Conservation (phyloP, 2,797 vertebrate genomes). For the Pachyuromys duprasi region DNA sequence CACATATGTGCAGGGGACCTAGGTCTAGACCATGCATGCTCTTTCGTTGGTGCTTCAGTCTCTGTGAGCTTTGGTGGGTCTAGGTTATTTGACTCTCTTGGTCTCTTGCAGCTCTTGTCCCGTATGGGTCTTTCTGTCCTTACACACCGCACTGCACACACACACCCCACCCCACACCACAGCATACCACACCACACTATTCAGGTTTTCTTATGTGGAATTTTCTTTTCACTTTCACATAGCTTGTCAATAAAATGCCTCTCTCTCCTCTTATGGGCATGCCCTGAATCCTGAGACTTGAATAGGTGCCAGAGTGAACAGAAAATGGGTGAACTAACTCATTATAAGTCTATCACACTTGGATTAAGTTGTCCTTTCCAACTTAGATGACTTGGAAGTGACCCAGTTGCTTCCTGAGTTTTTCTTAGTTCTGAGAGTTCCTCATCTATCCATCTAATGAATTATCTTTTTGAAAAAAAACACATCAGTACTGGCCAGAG, state of each 20-base stretch:
- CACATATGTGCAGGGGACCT: too few species aligned
- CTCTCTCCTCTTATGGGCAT: not conserved
- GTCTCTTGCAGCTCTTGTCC: too few species aligned
- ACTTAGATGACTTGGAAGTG: not conserved
- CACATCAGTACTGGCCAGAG: not conserved
- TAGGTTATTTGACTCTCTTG: too few species aligned
- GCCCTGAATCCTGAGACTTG: not conserved
- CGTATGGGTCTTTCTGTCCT: too few species aligned
- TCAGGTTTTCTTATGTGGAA: not conserved
- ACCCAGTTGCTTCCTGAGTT: not conserved
- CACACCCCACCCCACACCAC: not conserved
- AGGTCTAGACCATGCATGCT: too few species aligned
- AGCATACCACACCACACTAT: not conserved
- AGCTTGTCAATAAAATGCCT: not conserved
- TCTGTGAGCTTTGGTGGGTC: too few species aligned
- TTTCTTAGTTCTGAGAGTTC: not conserved
- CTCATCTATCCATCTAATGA: not conserved
- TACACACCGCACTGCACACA: accelerated
- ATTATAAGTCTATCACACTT: not conserved
- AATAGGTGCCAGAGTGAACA: not conserved
- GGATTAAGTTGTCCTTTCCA: not conserved
- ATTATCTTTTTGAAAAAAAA: not conserved
- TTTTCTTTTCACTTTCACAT: not conserved
- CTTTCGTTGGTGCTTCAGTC: too few species aligned
- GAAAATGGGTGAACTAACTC: not conserved